Evolutionary conservation across 2,797 vertebrate genomes (phyloP), one percentile per base, ranked within the genome.

Genomic region (Alosa sapidissima): DNA sequence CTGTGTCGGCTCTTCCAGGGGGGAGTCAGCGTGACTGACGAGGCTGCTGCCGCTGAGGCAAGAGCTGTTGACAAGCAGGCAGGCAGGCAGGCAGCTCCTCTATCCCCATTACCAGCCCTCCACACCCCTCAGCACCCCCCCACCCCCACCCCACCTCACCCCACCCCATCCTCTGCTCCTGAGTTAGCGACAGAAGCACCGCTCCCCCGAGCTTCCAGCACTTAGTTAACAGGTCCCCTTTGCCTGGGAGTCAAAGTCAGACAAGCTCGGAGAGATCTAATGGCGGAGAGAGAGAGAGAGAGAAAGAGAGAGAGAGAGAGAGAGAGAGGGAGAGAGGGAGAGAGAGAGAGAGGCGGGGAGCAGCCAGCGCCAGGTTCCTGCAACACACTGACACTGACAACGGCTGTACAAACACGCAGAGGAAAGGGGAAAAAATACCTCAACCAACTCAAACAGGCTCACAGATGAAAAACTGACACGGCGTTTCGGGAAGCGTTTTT

Each of bases 31-130:
- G 72, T 45, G 41, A 19, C 72, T 78, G 72, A 78, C 16, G 72
- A 47, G 72, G 72, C 84, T 85, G 72, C 84, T 85, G 47, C 75
- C 49, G n/a, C 51, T 45, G 33, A 24, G 60, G 85, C 55, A 83
- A 65, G 60, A 36, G 62, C 84, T 85, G 87, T 86, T 86, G 87
- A 86, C 87, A 88, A 88, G 85, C 85, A 78, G 16, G 41, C 72
- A 78, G 41, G 41, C 41, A 47, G 36, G 41, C 65, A 10, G 28
- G 48, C 58, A 54, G 47, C 14, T 49, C 58, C 13, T 81, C 54
- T 16, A 24, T 58, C 28, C 83, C 83, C 68, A 14, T 9, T n/a
- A 10, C 51, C 3, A 28, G 54, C 49, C 16, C 49, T 14, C 24
- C 13, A 24, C 1, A 13, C 51, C n/a, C 48, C 48, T 10, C 6